A percentile compares a stretch with the other conserved stretches of the same genome.
Conservation (phyloP, 2,113 vertebrate species). For the Corvus cornix region DNA sequence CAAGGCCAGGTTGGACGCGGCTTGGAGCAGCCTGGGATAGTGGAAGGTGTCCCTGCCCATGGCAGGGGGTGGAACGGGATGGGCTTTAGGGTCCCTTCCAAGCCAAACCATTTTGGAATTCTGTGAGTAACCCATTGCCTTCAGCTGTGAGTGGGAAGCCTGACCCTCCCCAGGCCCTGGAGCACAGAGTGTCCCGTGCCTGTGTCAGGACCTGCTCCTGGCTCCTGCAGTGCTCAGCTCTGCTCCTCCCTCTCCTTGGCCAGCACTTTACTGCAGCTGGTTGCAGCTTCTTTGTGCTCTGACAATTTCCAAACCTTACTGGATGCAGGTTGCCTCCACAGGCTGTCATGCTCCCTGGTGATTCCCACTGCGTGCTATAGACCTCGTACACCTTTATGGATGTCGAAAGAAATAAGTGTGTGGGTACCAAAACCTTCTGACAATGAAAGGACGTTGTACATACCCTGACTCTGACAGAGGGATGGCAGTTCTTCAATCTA, state of each 20-base stretch:
- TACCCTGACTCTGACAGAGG: background rate
- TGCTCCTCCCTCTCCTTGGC: background rate
- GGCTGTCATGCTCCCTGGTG: background rate
- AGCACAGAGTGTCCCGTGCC: background rate
- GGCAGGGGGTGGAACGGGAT: background rate
- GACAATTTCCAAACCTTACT: background rate
- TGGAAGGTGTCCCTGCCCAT: background rate
- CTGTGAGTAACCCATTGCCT: background rate
- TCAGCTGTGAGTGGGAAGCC: background rate
- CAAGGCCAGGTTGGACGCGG: fast-evolving
- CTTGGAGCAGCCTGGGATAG: background rate
- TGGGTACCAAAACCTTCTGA: background rate
- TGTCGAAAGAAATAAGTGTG: background rate
- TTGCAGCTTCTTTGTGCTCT: background rate
- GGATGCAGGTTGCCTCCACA: too few relatives aligned
- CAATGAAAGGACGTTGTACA: background rate
- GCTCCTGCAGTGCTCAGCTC: background rate
- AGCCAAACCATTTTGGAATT: background rate
- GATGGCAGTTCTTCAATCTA: background rate
- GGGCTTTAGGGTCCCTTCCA: too few relatives aligned
- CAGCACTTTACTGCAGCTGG: background rate
- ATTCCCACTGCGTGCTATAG: background rate
- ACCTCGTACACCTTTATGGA: background rate
- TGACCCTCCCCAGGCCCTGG: fast-evolving
- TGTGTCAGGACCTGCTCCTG: background rate